Conservation (phyloP, 2,113 vertebrate genomes). For the Tinamus guttatus region DNA sequence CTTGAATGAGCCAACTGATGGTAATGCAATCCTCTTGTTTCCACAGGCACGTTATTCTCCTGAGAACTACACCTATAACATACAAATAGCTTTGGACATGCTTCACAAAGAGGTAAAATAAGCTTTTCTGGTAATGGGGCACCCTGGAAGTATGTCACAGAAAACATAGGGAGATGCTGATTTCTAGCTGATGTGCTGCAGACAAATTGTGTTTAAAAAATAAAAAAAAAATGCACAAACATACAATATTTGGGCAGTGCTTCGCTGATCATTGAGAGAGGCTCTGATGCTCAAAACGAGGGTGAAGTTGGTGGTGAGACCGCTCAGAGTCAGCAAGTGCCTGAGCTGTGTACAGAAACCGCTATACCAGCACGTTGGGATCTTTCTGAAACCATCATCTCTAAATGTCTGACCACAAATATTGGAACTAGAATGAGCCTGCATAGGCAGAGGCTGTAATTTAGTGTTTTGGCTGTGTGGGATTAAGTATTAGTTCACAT, state of each 20-base stretch:
- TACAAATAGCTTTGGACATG: constrained; percentile 75
- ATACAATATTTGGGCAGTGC: background rate
- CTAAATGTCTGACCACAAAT: background rate
- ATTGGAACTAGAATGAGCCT: background rate
- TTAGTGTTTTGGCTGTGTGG: background rate
- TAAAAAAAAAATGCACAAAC: background rate
- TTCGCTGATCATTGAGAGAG: background rate
- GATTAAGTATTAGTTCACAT: background rate
- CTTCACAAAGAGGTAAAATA: constrained; percentile 78
- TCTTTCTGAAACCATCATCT: background rate
- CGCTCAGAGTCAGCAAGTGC: background rate
- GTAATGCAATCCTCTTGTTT: background rate
- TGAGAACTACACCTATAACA: constrained; percentile 64
- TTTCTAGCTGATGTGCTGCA: background rate
- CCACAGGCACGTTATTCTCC: constrained; percentile 65
- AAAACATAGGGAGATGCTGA: background rate
- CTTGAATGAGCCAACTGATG: background rate
- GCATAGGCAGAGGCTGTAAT: background rate
- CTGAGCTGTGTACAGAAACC: background rate
- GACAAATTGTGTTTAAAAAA: background rate
- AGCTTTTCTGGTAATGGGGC: background rate
- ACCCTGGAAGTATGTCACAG: background rate
- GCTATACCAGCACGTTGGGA: background rate
- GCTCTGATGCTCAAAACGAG: background rate
- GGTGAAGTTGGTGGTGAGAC: background rate